Evolutionary conservation across 2,888 invertebrate genomes (phyloP).

Genomic region (Lasioglossum villosulum): DNA sequence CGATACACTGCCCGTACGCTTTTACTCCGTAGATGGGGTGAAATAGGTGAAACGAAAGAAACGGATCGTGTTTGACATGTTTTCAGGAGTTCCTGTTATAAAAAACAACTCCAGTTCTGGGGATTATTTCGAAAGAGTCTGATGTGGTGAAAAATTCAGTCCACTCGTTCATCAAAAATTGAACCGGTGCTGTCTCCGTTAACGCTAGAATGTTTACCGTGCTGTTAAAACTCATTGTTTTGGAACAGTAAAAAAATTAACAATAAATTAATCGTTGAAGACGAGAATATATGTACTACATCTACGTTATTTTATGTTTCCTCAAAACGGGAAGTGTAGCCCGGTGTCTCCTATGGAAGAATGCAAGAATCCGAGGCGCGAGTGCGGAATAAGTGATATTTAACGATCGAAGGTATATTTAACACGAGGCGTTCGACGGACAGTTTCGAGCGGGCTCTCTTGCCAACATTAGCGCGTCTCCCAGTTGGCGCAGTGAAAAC

Average conservation of each 20-base stretch:
- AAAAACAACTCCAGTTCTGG: not conserved
- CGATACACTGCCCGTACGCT: not conserved
- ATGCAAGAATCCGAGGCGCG: not conserved
- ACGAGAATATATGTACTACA: no score
- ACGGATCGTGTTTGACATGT: not conserved
- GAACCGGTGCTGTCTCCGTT: not conserved
- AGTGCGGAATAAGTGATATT: not conserved
- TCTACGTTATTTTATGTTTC: no score
- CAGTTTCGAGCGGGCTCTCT: not conserved
- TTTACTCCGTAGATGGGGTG: not conserved
- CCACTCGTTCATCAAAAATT: not conserved
- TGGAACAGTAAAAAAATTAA: no score
- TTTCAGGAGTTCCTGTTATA: not conserved
- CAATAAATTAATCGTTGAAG: no score
- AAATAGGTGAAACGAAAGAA: not conserved
- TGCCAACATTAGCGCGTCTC: constrained; percentile 1
- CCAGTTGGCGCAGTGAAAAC: constrained; percentile 28
- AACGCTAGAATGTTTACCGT: not conserved
- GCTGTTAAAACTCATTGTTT: not conserved
- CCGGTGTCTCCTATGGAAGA: not conserved
- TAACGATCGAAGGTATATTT: constrained; percentile 15
- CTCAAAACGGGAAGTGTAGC: no score
- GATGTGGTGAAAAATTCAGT: not conserved
- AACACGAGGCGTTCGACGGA: not conserved
- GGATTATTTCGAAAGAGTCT: not conserved